These are phyloP conservation scores for Microcebus jonahi DNA, from an alignment of 2,113 vertebrate species.

Conservation along the genomic window DNA sequence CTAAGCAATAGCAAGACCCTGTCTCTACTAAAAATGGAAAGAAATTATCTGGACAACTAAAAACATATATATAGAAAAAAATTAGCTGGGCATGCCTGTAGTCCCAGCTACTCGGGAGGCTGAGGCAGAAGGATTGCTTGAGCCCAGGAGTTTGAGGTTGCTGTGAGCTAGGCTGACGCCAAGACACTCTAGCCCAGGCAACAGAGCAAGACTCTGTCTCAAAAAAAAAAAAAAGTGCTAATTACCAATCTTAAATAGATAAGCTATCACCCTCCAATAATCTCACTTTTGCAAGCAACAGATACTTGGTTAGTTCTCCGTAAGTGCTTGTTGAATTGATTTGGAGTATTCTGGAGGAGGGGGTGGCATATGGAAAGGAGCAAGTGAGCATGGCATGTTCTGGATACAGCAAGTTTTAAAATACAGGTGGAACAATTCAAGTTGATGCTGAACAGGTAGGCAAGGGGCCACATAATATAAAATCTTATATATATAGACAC, in stretches of 20 bases:
- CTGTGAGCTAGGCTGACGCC: too few relatives aligned
- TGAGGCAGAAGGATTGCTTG: too few relatives aligned
- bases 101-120: too few relatives aligned
- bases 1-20: too few relatives aligned
- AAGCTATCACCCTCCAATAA: background rate
- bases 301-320: background rate
- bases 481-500: background rate
- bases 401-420: background rate
- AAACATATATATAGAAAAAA: too few relatives aligned
- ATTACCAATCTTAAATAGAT: background rate
- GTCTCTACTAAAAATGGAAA: too few relatives aligned
- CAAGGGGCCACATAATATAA: background rate
- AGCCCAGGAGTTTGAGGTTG: too few relatives aligned
- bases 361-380: background rate
- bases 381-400: background rate
- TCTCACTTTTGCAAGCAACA: background rate
- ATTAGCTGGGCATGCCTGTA: too few relatives aligned
- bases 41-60: too few relatives aligned
- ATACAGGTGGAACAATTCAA: slow-evolving; percentile 4
- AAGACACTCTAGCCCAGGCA: too few relatives aligned
- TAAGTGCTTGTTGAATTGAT: background rate
- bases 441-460: background rate
- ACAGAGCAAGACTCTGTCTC: too few relatives aligned
- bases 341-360: background rate
- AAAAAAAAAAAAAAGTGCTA: background rate